Evolutionary conservation across 2,888 invertebrate genomes (phyloP), one percentile per base, ranked within the genome.

Genomic region (Salpingus planirostris): DNA sequence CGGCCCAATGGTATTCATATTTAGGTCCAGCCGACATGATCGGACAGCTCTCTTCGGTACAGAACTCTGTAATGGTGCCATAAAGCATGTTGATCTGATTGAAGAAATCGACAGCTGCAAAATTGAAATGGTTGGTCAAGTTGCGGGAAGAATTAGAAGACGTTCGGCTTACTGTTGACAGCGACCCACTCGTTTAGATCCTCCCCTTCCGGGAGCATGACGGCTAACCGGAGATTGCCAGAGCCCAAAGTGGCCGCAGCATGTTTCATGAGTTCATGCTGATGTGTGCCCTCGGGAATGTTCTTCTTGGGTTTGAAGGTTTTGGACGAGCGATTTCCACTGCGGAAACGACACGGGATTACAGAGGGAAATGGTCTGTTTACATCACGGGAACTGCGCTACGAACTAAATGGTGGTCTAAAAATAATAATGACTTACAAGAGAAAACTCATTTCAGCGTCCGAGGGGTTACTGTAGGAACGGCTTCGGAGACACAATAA

Each of bases 51-150:
- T 93, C 90, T 64, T 95, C 93, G 2, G 95, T 93, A 65, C 98
- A 98, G 68, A 95, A 96, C 68, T 98, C 98, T n/a, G 96, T 96
- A 56, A 98, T 92, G 15, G 97, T 98, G 29, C 98, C 98, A 59
- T 97, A 98, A 44, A 98, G 70, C 97, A 98, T 98, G 68, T 96
- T 96, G 62, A 98, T 97, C 76, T 99, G 98, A 69, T 98, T 98
- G 70, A 97, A 98, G 68, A 98, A 98, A 69, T 98, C 98, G 43
- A 98, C 96, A 57, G 96, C 96, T 96, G 68, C 23, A 75, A 73
- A 35, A 38, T 6, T 18, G 8, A 18, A 42, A 13, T 23, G 10
- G 15, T 3, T 13, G 11, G 27, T 42, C 35, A 30, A 18, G 18
- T 18, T 18, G 8, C 18, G 8, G 10, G 11, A 14, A 12, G 14